phyloP scores from a whole-genome alignment of 2,113 vertebrate species.

The Chlamydotis undulata region DNA sequence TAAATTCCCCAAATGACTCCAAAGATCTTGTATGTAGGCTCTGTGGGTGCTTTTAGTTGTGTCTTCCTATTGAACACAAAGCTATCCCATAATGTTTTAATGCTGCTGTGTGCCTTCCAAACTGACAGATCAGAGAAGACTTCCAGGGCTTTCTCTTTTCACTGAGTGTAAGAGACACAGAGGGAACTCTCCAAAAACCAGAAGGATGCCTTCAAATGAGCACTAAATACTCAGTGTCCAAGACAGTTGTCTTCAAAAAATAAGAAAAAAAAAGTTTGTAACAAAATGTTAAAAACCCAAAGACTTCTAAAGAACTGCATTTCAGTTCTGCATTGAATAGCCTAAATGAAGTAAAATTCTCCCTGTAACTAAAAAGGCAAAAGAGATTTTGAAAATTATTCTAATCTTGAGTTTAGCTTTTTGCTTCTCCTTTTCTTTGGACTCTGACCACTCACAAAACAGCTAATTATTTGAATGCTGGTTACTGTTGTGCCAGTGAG shows the following conservation, averaged over 20 bases:
- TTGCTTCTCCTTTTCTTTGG: neutral
- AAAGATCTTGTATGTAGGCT: neutral
- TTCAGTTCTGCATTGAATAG: neutral
- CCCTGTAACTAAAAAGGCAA: neutral
- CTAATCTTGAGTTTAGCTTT: neutral
- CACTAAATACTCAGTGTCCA: neutral
- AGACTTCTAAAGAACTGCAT: neutral
- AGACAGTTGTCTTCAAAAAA: neutral
- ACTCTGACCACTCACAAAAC: neutral
- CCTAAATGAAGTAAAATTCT: neutral
- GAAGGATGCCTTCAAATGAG: neutral
- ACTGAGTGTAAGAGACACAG: neutral
- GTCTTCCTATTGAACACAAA: neutral
- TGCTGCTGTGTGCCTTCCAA: neutral
- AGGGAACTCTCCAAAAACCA: neutral
- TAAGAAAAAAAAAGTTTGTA: neutral
- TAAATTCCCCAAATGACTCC: neutral
- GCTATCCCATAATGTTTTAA: neutral
- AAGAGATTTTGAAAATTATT: neutral
- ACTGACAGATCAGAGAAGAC: neutral
- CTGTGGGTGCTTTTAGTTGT: neutral
- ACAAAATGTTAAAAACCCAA: neutral
- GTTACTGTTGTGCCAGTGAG: neutral
- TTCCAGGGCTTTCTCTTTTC: neutral
- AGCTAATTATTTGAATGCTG: neutral